Evolutionary conservation across 1,140 invertebrate species (phyloP).

Genomic region (Pachypeltis micranthus): DNA sequence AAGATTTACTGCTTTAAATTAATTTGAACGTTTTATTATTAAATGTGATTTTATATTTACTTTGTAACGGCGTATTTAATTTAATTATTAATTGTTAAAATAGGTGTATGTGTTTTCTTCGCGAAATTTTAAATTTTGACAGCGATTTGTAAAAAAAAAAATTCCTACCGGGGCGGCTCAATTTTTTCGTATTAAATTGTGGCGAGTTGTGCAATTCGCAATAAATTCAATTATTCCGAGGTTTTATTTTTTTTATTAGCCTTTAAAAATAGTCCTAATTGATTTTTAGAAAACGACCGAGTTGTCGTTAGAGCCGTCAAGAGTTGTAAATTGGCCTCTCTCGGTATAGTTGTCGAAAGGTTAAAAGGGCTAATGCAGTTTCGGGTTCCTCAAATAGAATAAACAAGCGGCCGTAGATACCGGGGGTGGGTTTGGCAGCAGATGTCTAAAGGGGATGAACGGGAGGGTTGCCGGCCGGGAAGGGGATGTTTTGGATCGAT

Average conservation of each 20-base stretch:
- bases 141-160: too few relatives aligned
- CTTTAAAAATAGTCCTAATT: too few relatives aligned
- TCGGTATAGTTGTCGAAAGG: not conserved
- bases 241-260: too few relatives aligned
- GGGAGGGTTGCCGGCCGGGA: not conserved
- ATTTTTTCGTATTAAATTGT: not conserved
- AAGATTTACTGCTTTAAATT: not conserved
- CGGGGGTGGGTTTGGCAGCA: not conserved
- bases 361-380: slow-evolving; percentile 3
- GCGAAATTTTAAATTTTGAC: too few relatives aligned
- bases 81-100: not conserved
- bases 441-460: not conserved
- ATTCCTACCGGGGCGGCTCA: not conserved
- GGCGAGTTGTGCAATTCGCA: not conserved
- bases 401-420: not conserved
- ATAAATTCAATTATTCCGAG: not conserved
- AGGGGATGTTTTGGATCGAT: slow-evolving; percentile 7
- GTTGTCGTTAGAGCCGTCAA: not conserved
- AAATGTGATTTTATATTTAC: not conserved
- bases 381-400: slow-evolving; percentile 3
- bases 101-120: too few relatives aligned
- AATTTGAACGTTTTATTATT: not conserved
- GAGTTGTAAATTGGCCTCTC: too few relatives aligned
- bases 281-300: too few relatives aligned
- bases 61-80: not conserved